phyloP scores from a whole-genome alignment of 2,113 vertebrate genomes.

The Propithecus coquereli region DNA sequence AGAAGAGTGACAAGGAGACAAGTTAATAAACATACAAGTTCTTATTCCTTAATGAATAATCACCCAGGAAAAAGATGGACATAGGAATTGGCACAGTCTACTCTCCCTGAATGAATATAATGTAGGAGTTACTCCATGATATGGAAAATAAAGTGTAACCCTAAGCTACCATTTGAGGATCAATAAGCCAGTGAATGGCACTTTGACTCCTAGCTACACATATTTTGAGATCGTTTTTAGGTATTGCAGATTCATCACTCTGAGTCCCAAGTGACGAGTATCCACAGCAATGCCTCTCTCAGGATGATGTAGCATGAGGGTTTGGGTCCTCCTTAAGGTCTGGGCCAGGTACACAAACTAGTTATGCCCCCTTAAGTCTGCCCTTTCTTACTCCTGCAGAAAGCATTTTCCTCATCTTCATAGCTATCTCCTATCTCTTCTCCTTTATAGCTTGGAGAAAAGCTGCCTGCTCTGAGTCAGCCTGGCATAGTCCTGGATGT shows the following conservation, averaged over 20 bases:
- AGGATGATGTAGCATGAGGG: background rate
- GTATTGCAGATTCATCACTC: background rate
- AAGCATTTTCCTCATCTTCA: background rate
- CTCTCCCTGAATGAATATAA: background rate
- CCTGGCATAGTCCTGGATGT: background rate
- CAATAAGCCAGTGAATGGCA: background rate
- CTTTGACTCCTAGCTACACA: background rate
- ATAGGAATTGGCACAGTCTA: background rate
- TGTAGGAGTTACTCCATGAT: background rate
- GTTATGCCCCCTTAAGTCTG: background rate
- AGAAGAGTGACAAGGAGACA: background rate
- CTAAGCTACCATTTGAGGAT: background rate
- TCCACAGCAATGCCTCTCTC: background rate
- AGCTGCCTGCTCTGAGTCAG: background rate
- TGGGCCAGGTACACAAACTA: background rate
- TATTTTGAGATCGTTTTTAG: background rate
- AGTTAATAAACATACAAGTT: background rate
- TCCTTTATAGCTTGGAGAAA: background rate
- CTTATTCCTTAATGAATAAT: background rate
- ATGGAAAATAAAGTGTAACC: background rate
- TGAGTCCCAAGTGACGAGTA: background rate
- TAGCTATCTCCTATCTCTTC: too few relatives aligned
- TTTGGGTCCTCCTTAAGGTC: background rate
- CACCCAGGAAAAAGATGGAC: background rate
- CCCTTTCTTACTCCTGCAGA: background rate